These are phyloP conservation scores for Alectoris magna DNA, from an alignment of 2,797 vertebrate species.

Conservation along the genomic window DNA sequence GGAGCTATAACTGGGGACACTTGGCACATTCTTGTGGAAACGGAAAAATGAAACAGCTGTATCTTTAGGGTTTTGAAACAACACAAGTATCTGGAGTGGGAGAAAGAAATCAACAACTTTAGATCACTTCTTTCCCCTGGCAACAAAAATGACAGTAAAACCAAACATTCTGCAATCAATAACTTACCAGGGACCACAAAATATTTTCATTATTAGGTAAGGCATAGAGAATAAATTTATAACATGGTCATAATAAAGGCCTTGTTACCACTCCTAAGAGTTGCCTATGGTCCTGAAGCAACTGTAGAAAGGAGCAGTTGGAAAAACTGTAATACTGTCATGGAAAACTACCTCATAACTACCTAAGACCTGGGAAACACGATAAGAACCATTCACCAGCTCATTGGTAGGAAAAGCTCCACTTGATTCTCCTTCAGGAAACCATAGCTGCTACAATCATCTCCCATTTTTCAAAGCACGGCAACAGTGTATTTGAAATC, in stretches of 20 bases:
- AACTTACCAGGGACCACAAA: background rate
- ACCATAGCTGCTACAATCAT: background rate
- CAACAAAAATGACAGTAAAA: background rate
- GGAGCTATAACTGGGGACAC: slow-evolving; percentile 76
- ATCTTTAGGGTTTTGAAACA: slow-evolving; percentile 89
- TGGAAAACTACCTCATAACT: background rate
- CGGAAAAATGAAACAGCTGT: slow-evolving; percentile 85
- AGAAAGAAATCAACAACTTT: slow-evolving; percentile 22
- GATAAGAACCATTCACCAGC: background rate
- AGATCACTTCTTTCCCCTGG: background rate
- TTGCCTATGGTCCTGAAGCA: background rate
- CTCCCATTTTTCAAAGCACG: background rate
- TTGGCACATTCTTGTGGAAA: slow-evolving; percentile 83
- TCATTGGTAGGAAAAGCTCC: background rate
- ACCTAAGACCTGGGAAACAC: background rate
- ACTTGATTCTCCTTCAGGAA: background rate
- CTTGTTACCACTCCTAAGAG: background rate
- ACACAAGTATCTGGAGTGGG: slow-evolving; percentile 79
- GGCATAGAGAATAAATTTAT: background rate
- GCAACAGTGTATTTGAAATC: background rate
- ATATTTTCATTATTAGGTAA: slow-evolving; percentile 7
- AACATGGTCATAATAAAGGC: background rate
- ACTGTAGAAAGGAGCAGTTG: background rate
- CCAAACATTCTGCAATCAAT: background rate
- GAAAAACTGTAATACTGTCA: background rate